Conservation (phyloP, 2,888 invertebrate species). For the Myopa testacea region DNA sequence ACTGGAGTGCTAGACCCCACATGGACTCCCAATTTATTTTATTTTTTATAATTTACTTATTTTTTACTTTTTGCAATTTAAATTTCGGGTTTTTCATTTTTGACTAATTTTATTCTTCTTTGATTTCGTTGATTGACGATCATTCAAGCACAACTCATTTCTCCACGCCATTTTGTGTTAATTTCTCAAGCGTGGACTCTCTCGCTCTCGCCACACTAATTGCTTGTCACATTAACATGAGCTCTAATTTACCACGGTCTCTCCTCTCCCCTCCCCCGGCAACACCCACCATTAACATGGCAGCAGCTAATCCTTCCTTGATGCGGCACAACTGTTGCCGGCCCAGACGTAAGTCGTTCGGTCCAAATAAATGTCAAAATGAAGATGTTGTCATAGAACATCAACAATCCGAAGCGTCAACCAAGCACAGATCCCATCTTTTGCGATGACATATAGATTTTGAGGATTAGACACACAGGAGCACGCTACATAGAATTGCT, state of each 20-base stretch:
- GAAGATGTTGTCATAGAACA: constrained; percentile 35
- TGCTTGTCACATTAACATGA: constrained; percentile 37
- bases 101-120: not conserved
- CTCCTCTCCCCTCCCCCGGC: not conserved
- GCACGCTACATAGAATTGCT: too few species aligned
- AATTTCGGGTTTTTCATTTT: not conserved
- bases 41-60: too few species aligned
- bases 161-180: constrained; percentile 23
- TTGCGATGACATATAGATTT: too few species aligned
- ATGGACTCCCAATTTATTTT: too few species aligned
- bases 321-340: constrained; percentile 33
- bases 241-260: constrained; percentile 16
- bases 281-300: not conserved
- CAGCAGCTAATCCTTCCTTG: constrained; percentile 28
- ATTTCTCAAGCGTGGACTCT: not conserved
- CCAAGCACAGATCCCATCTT: constrained; percentile 32
- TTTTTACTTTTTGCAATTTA: too few species aligned
- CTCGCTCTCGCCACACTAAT: constrained; percentile 25
- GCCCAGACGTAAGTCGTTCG: constrained; percentile 17
- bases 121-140: constrained; percentile 42
- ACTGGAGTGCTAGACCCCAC: too few species aligned
- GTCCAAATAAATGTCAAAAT: constrained; percentile 29
- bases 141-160: not conserved
- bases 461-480: too few species aligned
- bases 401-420: constrained; percentile 26